These are phyloP conservation scores for Montipora cactus DNA, from an alignment of 64 coral and sea anemone species.

Conservation along the genomic window DNA sequence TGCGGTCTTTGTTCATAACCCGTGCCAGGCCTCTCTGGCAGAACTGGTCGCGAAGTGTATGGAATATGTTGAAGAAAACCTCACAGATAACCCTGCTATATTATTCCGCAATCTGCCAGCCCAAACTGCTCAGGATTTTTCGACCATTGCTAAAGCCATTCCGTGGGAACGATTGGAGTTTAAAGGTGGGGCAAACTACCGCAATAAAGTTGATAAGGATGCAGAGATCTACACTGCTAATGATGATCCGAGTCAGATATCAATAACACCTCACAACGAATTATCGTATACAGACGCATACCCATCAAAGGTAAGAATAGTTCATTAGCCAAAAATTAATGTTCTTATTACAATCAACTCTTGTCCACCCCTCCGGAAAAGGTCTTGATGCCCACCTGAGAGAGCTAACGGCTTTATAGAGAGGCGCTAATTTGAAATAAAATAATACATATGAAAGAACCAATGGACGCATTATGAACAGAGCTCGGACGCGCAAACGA, in stretches of 20 bases:
- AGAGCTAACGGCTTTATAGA: too few species aligned
- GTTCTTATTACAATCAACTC: not conserved
- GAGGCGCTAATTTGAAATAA: too few species aligned
- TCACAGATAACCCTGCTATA: not conserved
- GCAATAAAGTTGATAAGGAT: not conserved
- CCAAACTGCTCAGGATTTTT: conserved; percentile 24
- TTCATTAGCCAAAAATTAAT: not conserved
- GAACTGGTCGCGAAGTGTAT: conserved; percentile 23
- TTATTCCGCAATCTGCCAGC: conserved; percentile 50
- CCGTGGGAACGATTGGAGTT: conserved; percentile 13
- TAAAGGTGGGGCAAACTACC: conserved; percentile 15
- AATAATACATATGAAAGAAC: too few species aligned
- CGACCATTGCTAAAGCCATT: not conserved
- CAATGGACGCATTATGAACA: too few species aligned
- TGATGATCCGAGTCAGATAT: conserved; percentile 34
- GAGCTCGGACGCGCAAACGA: too few species aligned
- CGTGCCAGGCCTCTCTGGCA: conserved; percentile 4
- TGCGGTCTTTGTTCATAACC: not conserved
- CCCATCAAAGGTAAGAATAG: conserved; percentile 13
- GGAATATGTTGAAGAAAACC: conserved; percentile 18
- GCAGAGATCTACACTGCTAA: conserved; percentile 25
- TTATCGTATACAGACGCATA: conserved; percentile 13
- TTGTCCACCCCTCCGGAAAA: too few species aligned
- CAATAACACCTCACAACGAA: conserved; percentile 60
- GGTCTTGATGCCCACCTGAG: too few species aligned